Conservation (phyloP, 2,797 vertebrate genomes). For the Sphaeramia orbicularis region DNA sequence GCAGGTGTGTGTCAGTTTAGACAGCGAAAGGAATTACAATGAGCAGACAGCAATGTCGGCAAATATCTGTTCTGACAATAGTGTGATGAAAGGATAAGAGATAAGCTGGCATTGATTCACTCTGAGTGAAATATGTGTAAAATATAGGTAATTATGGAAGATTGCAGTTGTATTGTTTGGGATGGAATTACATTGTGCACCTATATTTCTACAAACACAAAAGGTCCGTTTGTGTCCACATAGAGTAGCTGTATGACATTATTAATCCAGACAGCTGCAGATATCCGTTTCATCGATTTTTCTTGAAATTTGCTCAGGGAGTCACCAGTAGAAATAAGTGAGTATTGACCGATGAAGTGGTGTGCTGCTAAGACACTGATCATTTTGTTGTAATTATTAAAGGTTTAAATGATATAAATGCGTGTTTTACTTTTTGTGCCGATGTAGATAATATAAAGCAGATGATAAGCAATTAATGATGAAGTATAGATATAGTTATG, state of each 20-base stretch:
- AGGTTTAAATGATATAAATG: neutral
- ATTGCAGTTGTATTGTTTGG: slow-evolving; percentile 1
- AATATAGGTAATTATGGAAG: slow-evolving; percentile 14
- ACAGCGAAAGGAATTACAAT: slow-evolving; percentile 40
- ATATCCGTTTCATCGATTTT: slow-evolving; percentile 39
- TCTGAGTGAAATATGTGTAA: slow-evolving; percentile 6
- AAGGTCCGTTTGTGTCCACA: slow-evolving; percentile 20
- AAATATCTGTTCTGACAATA: slow-evolving; percentile 44
- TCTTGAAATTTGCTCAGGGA: slow-evolving; percentile 15
- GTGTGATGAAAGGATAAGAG: slow-evolving; percentile 38
- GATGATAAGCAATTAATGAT: too few relatives aligned
- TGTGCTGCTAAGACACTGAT: slow-evolving; percentile 11
- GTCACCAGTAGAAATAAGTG: slow-evolving; percentile 12
- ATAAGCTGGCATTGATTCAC: slow-evolving; percentile 23
- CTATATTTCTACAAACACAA: slow-evolving; percentile 13
- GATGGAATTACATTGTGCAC: slow-evolving; percentile 10
- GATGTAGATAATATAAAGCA: neutral
- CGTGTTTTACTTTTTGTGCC: neutral
- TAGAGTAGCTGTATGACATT: slow-evolving; percentile 2
- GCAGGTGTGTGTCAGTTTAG: slow-evolving; percentile 87
- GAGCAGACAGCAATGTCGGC: slow-evolving; percentile 20
- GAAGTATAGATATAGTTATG: too few relatives aligned
- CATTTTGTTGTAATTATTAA: slow-evolving; percentile 2
- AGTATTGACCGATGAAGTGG: slow-evolving; percentile 38
- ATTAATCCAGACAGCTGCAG: slow-evolving; percentile 35